Percentiles rank a stretch among this genome's conserved stretches.
phyloP scores from a whole-genome alignment of 1,140 invertebrate genomes.

The Thalassaphorura encarpata region DNA sequence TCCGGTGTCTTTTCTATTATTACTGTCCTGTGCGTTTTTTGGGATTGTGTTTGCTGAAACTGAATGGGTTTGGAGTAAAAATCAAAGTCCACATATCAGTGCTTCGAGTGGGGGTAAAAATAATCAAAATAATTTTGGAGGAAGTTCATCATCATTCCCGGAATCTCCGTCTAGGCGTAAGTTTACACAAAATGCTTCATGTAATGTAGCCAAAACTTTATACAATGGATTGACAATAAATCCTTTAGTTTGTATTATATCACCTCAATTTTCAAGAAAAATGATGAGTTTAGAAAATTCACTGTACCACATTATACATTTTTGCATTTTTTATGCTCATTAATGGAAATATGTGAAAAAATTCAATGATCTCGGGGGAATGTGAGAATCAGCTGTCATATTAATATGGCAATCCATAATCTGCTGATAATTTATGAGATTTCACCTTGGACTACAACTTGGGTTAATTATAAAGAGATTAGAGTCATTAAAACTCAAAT shows the following conservation, averaged over 20 bases:
- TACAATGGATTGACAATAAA: too few relatives aligned
- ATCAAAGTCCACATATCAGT: neutral
- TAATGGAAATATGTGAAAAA: too few relatives aligned
- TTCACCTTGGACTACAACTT: too few relatives aligned
- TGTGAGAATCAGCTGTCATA: too few relatives aligned
- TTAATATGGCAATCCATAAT: too few relatives aligned
- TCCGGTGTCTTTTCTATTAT: neutral
- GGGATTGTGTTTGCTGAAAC: conserved; percentile 8
- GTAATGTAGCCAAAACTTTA: too few relatives aligned
- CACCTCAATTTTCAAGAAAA: neutral
- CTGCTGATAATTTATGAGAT: too few relatives aligned
- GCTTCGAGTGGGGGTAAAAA: neutral
- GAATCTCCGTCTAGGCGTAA: conserved; percentile 4
- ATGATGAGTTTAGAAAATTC: neutral
- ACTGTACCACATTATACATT: neutral
- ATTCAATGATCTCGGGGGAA: too few relatives aligned
- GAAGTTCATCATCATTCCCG: conserved; percentile 6
- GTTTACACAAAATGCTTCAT: neutral
- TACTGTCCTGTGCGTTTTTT: neutral
- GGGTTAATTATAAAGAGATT: too few relatives aligned
- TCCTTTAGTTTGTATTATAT: too few relatives aligned
- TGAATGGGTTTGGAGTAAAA: conserved; percentile 22
- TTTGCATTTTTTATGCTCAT: too few relatives aligned
- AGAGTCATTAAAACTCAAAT: too few relatives aligned
- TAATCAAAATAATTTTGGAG: conserved; percentile 6